Conservation (phyloP, 2,888 invertebrate species). For the Heliconius ethilla region DNA sequence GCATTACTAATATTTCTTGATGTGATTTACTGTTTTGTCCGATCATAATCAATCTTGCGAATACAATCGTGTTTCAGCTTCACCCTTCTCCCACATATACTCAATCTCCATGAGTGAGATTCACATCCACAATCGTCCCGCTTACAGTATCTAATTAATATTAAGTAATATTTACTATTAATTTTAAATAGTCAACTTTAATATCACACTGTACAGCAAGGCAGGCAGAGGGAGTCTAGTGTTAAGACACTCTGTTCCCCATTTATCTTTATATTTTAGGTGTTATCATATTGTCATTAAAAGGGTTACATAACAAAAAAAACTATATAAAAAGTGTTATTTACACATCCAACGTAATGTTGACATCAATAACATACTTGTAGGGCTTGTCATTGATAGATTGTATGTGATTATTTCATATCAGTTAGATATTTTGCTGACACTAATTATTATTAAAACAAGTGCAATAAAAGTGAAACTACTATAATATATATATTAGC, state of each 20-base stretch:
- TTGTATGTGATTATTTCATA: slow-evolving; percentile 3
- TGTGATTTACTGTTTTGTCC: no score
- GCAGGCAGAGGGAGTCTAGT: no score
- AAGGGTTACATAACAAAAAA: not conserved
- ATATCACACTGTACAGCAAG: not conserved
- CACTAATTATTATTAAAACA: not conserved
- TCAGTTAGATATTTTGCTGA: not conserved
- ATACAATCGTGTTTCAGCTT: no score
- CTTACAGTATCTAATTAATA: no score
- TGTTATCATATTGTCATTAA: not conserved
- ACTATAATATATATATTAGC: no score
- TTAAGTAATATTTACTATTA: no score
- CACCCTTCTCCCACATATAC: no score
- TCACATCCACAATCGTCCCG: no score
- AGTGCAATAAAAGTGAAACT: not conserved
- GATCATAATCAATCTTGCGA: no score
- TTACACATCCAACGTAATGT: not conserved
- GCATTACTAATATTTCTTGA: not conserved
- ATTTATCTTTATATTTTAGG: no score
- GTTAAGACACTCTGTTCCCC: no score
- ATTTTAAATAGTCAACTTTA: not conserved
- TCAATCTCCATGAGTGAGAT: no score
- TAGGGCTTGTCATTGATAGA: not conserved
- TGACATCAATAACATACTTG: not conserved
- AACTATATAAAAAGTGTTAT: not conserved